Base-by-base conservation (phyloP, 1,140 invertebrate genomes). In the Papilio polytes region DNA sequence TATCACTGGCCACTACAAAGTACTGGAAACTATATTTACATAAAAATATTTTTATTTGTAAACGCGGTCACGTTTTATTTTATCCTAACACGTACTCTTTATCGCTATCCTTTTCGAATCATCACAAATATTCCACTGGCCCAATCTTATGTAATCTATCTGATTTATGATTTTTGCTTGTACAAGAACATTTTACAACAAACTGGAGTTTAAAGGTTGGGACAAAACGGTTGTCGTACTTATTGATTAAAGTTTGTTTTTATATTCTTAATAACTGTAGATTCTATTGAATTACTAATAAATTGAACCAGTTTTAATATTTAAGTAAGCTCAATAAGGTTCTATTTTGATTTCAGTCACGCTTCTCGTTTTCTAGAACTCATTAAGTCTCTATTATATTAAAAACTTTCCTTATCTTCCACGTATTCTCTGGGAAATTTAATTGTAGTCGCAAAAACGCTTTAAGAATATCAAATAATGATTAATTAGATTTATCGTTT, bases 51-150 rank as follows among this genome's bases (percentile, higher is more conserved):
- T 36, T 70, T 70, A 36, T 70, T 66, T 66, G 26, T 66, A 31
- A 70, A 70, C 3, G 63, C 10, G 26, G 63, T 70, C 63, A 70
- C 63, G 63, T 70, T 70, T 70, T 31, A 70, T 70, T 70, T 70
- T 15, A 70, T 70, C 63, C 26, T 18, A 70, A 36, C 63, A 70
- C 63, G 63, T 70, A 70, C 63, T 70, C 63, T 15, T 70, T 70
- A 70, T 36, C 63, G 63, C 63, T 70, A 31, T 70, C 63, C 63
- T 70, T 70, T 70, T 70, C 22, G 63, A 70, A 70, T 70, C 63
- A 70, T 31, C 63, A 70, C 63, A 70, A 70, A 70, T 70, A 41
- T 70, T 36, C 63, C 22, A 70, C 63, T 31, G 26, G 12, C 63
- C 63, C 63, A 36, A 70, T 31, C 63, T 70, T 31, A 70, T 31